These are phyloP conservation scores for Apteryx mantelli DNA, from an alignment of 2,113 vertebrate genomes.

Conservation along the genomic window DNA sequence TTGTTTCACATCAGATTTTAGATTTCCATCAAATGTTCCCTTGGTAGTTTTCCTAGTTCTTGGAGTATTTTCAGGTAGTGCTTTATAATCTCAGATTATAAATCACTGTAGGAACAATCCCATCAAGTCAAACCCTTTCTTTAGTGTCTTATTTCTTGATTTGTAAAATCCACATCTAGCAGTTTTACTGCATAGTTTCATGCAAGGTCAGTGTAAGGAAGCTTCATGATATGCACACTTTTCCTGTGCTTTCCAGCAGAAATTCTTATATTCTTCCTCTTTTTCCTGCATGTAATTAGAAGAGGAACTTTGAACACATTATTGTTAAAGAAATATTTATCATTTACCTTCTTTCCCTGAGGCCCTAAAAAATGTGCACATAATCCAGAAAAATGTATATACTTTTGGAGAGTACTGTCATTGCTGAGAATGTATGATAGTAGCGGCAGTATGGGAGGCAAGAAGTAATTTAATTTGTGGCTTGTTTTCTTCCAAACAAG, in stretches of 20 bases:
- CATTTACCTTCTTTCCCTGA: conserved; percentile 8
- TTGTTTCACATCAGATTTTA: not conserved
- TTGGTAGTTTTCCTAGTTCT: not conserved
- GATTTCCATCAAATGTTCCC: not conserved
- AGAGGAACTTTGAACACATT: rapidly evolving
- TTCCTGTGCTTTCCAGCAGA: not conserved
- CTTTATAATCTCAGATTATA: conserved; percentile 20
- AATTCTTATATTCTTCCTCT: not conserved
- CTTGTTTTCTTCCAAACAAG: conserved; percentile 66
- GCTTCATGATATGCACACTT: not conserved
- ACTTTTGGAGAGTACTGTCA: not conserved
- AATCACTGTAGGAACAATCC: not conserved
- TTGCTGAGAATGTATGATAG: not conserved
- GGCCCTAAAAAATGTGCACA: conserved; percentile 40
- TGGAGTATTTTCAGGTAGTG: not conserved
- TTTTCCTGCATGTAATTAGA: not conserved
- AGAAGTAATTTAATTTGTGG: conserved; percentile 24
- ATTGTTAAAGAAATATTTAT: not conserved
- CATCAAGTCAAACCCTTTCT: not conserved
- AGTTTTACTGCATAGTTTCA: not conserved
- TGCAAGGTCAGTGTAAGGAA: not conserved
- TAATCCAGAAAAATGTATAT: conserved; percentile 20
- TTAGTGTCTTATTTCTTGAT: not conserved
- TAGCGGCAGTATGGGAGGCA: conserved; percentile 12
- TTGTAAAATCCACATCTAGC: not conserved